Evolutionary conservation across 2,888 invertebrate species (phyloP).

Genomic region (Torymus texanus): DNA sequence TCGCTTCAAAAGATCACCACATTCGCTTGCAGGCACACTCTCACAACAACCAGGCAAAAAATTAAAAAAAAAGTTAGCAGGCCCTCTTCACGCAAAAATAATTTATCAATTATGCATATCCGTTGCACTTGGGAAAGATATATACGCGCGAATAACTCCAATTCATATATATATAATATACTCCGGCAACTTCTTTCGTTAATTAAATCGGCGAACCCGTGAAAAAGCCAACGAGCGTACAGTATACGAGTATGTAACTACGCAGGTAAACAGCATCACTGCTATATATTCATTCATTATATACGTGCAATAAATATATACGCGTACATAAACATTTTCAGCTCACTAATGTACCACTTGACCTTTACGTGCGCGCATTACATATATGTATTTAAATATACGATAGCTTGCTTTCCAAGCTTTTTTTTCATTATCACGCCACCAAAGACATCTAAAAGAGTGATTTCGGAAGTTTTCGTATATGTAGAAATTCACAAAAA

Average conservation of each 20-base stretch:
- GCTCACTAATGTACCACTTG: constrained; percentile 57
- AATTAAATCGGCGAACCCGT: constrained; percentile 12
- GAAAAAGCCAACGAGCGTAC: neutral
- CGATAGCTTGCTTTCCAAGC: no score
- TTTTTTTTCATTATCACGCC: no score
- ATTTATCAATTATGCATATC: neutral
- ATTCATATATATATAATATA: no score
- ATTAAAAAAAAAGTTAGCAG: no score
- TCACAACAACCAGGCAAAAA: no score
- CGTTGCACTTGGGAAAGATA: neutral
- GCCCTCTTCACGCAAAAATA: no score
- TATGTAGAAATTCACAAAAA: no score
- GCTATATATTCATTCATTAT: constrained; percentile 59
- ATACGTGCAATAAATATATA: no score
- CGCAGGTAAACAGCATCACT: constrained; percentile 13
- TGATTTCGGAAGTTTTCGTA: no score
- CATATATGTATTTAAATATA: neutral
- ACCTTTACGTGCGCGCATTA: constrained; percentile 51
- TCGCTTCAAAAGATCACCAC: no score
- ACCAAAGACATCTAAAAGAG: no score
- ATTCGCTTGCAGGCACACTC: no score
- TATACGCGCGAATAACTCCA: neutral
- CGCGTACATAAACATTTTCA: constrained; percentile 63
- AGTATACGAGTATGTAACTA: neutral
- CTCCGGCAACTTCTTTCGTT: neutral